Evolutionary conservation across 1,140 invertebrate species (phyloP).

Genomic region (Papilio aristodemus): DNA sequence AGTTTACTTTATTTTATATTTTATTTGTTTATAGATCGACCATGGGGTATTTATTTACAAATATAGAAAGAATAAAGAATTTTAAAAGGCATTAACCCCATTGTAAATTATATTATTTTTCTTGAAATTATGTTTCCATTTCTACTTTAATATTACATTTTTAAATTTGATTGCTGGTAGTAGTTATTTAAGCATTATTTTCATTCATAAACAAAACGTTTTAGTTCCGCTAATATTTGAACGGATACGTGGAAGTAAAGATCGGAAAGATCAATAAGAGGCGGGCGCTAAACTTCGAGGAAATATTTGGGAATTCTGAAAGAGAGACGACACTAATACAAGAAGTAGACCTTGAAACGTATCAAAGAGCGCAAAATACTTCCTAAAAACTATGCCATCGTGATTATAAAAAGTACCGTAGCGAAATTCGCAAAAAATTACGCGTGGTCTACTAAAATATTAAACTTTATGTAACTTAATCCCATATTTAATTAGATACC

Average conservation of each 20-base stretch:
- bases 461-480: neutral
- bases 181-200: neutral
- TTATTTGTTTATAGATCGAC: no score
- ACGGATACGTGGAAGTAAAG: constrained; percentile 10
- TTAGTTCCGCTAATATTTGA: constrained; percentile 6
- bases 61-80: no score
- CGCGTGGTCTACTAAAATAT: constrained; percentile 19
- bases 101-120: no score
- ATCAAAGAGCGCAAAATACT: constrained; percentile 21
- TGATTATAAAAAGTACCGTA: constrained; percentile 17
- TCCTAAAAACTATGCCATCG: constrained; percentile 27
- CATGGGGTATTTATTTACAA: no score
- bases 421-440: neutral
- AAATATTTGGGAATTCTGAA: constrained; percentile 25
- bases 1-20: no score
- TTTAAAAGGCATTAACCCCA: no score
- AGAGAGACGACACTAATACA: constrained; percentile 8
- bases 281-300: neutral
- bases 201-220: constrained; percentile 10
- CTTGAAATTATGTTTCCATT: no score
- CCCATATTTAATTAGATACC: neutral
- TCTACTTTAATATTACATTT: neutral
- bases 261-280: constrained; percentile 25
- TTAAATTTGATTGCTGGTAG: neutral
- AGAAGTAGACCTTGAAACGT: constrained; percentile 26